Evolutionary conservation across 2,888 invertebrate species (phyloP), one percentile per base, ranked within the genome.

Genomic region (Tenthredo mesomela): DNA sequence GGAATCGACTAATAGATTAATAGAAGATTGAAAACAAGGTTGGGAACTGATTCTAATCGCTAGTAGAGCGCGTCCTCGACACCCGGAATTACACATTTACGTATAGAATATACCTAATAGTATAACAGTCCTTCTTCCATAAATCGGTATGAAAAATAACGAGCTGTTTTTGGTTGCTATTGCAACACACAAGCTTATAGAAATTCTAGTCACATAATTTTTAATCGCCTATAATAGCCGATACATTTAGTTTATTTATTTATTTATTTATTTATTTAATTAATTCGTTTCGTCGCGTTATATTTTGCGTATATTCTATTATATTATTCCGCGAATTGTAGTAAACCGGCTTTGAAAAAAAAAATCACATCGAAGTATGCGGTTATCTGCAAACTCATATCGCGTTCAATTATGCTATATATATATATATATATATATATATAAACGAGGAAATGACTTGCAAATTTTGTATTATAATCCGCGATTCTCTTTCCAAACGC

Each of bases 401-500:
- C 61, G 61, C 10, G 61, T 25, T 25, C 25, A 25, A 29, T n/a
- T 33, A n/a, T 9, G 40, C 40, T 43, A 43, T 43, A 43, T 2
- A 10, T 10, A 29, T 29, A 29, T 2, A 29, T 29, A 29, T 29
- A 43, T 43, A 10, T 10, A 0, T 40, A 10, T n/a, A 18, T 1
- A 50, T 4, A 25, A n/a, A 37, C 73, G 47, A 75, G 75, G 75
- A 75, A 75, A 75, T 75, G 75, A 75, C 47, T 75, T 21, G 75
- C 75, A 10, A 4, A 47, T 75, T 33, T 15, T 1, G 43, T 75
- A 25, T 25, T 47, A 18, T 47, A 25, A 75, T 18, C 33, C 40
- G 25, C 75, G 47, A 47, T 75, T 75, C 47, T 33, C 25, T 47
- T 43, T n/a, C 75, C 43, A 15, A 43, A 75, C 25, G 47, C 75